Base-by-base conservation (phyloP, 2,113 vertebrate species). In the Macaca fascicularis region DNA sequence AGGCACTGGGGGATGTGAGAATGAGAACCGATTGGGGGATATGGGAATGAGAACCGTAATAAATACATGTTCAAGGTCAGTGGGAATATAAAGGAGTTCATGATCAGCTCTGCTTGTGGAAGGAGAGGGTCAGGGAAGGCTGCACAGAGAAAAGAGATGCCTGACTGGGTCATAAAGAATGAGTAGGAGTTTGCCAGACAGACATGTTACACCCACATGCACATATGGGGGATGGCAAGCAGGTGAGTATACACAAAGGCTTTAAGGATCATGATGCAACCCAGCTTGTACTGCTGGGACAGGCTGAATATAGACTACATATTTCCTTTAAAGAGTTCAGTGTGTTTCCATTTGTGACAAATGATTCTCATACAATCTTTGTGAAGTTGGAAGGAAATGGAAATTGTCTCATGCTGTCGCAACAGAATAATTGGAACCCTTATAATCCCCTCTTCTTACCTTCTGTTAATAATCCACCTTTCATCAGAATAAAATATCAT, bases 381-480 rank as follows among this genome's bases (percentile, higher is more conserved):
- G n/a, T 85, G 78, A 96, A 83, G 43, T 64, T 75, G 64, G 74
- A 76, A 91, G 85, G 45, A 94, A 93, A 84, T 57, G 40, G 45
- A 94, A 57, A 64, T 92, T 97, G 83, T 94, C 89, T 72, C n/a
- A 43, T 72, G 91, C 75, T 92, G 89, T 81, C 52, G 11, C 12
- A 95, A 79, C 4, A 80, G n/a, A 90, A 78, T 87, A 96, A 90
- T 48, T 52, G 76, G 94, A 91, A 22, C 55, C 13, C 78, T 85
- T 43, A 27, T 30, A 61, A 27, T 6, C 13, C 19, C 17, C 70
- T 97, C 70, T 74, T 78, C 45, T n/a, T 32, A 10, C 14, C 76
- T 55, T 95, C 79, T 96, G 22, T 35, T 97, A 86, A 70, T 79
- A 93, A 64, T 40, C 61, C 55, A 59, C 69, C 30, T 67, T 84